Conservation (phyloP, 2,113 vertebrate species). For the Apus apus region DNA sequence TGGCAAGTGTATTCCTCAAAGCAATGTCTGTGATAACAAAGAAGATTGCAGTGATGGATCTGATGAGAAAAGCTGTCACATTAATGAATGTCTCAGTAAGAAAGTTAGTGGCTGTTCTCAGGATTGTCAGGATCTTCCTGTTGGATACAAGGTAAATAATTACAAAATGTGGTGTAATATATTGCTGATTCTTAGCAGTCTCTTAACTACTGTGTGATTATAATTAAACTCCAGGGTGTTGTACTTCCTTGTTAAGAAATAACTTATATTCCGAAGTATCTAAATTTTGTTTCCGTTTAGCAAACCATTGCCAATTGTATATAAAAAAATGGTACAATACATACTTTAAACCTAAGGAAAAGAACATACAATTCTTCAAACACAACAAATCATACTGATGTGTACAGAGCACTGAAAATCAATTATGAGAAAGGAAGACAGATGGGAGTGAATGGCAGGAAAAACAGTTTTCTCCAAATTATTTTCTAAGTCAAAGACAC, state of each 20-base stretch:
- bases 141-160: constrained; percentile 91
- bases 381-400: not conserved
- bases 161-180: not conserved
- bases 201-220: not conserved
- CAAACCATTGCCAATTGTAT: not conserved
- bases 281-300: not conserved
- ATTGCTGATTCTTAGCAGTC: not conserved
- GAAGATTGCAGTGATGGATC: constrained; percentile 94
- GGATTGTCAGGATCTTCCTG: constrained; percentile 93
- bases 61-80: constrained; percentile 92
- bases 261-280: not conserved
- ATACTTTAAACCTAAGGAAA: not conserved
- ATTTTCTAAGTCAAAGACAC: not conserved
- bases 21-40: constrained; percentile 85
- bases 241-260: not conserved
- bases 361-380: not conserved
- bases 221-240: not conserved
- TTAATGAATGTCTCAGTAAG: constrained; percentile 96
- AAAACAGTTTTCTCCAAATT: not conserved
- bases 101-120: constrained; percentile 94
- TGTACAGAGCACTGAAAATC: not conserved
- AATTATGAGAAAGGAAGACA: not conserved
- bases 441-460: not conserved
- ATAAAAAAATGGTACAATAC: accelerated
- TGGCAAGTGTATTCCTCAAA: constrained; percentile 89